Evolutionary conservation across 2,888 invertebrate genomes (phyloP).

Genomic region (Hymenopus coronatus): DNA sequence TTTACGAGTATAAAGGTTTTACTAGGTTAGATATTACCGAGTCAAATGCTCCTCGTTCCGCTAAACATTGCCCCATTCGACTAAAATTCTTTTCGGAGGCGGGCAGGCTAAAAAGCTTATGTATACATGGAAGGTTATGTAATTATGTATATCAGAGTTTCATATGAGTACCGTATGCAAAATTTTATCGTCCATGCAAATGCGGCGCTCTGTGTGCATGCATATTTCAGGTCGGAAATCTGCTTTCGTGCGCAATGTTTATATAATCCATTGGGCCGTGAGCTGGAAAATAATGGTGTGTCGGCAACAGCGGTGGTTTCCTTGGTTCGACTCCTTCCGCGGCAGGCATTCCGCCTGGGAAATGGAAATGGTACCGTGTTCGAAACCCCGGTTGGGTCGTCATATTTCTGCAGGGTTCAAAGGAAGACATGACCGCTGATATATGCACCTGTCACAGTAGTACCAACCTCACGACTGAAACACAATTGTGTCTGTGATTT

Average conservation of each 20-base stretch:
- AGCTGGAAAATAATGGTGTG: neutral
- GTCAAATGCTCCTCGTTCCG: no score
- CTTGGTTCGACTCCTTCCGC: neutral
- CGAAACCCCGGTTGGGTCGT: no score
- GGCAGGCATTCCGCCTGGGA: no score
- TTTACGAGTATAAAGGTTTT: no score
- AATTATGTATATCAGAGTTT: neutral
- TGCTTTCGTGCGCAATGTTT: slow-evolving; percentile 13
- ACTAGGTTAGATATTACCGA: no score
- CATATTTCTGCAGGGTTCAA: no score
- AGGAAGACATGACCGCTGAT: no score
- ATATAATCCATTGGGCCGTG: slow-evolving; percentile 1
- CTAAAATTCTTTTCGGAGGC: neutral
- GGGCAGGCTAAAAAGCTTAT: neutral
- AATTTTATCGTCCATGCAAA: slow-evolving; percentile 13
- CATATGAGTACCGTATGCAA: neutral
- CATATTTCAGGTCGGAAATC: neutral
- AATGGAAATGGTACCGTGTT: no score
- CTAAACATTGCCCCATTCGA: neutral
- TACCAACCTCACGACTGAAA: no score
- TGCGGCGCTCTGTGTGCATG: neutral
- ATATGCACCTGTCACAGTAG: no score
- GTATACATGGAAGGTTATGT: neutral
- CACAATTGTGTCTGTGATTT: no score
- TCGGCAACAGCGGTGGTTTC: neutral